These are phyloP conservation scores for Engystomops pustulosus DNA, from an alignment of 2,113 vertebrate genomes.

Conservation along the genomic window DNA sequence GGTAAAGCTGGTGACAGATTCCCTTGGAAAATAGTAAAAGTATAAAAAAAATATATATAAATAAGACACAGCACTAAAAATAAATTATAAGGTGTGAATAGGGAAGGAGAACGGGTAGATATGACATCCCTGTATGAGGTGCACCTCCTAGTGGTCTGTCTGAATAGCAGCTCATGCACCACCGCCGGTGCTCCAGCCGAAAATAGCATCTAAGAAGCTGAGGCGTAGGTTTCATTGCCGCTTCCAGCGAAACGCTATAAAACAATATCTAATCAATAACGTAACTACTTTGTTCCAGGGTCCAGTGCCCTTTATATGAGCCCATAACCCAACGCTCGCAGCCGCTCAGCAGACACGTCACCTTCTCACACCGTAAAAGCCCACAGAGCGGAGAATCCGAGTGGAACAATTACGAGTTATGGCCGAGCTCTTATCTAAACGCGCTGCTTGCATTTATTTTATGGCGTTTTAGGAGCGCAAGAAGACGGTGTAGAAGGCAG, in stretches of 20 bases:
- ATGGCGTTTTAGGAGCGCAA: slow-evolving; percentile 16
- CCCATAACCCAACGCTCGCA: background rate
- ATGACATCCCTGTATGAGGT: background rate
- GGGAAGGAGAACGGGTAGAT: background rate
- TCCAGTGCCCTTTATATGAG: slow-evolving; percentile 16
- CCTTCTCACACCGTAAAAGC: background rate
- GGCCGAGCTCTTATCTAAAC: slow-evolving; percentile 34
- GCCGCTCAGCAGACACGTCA: slow-evolving; percentile 1
- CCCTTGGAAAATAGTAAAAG: background rate
- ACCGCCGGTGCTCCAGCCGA: background rate
- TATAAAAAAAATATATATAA: background rate
- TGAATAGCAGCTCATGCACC: background rate
- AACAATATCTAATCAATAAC: slow-evolving; percentile 35
- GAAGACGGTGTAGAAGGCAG: background rate
- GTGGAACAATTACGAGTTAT: slow-evolving; percentile 46
- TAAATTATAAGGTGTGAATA: background rate
- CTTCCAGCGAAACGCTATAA: slow-evolving; percentile 23
- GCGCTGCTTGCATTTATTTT: slow-evolving; percentile 40
- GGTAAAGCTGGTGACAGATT: no score
- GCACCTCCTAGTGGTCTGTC: background rate
- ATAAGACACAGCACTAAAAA: no score
- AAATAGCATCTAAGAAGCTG: background rate
- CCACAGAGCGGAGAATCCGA: slow-evolving; percentile 6
- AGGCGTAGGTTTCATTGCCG: background rate
- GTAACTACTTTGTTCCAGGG: slow-evolving; percentile 33